Evolutionary conservation across 2,113 vertebrate genomes (phyloP), one percentile per base, ranked within the genome.

Genomic region (Rhynchopsitta pachyrhyncha): DNA sequence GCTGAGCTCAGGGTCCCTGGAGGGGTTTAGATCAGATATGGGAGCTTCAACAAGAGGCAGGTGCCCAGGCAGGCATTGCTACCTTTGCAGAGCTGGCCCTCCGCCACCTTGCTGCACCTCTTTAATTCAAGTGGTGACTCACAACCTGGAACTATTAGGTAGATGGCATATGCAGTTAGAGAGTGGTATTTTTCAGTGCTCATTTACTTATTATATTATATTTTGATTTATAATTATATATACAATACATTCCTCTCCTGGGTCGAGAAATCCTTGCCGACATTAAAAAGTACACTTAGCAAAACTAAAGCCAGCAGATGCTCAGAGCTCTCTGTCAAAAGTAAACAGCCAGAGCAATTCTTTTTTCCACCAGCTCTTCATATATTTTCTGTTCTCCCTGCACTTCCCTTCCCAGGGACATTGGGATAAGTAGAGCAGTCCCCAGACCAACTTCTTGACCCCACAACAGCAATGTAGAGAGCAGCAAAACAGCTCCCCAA

Each of bases 221-320:
- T 96, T 96, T 97, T 97, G 94, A 97, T 97, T 95, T 96, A 95
- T 96, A 96, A 94, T 95, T 93, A 95, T 93, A 96, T 93, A 92
- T 83, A 88, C 66, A 60, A 35, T 81, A 52, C 79, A 67, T 86
- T 93, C 64, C 46, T 75, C 53, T 91, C 92, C 85, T 55, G 71
- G 93, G 78, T 96, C 76, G 83, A 75, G 73, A 44, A 60, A 71
- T 91, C 75, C 78, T 80, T 94, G 90, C 91, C 82, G 95, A 87
- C 94, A 94, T 95, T 74, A 83, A 95, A 96, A 95, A 96, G 90
- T 92, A 71, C 76, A 68, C 80, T 83, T 92, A 86, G 57, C 73
- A 90, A 75, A 94, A 91, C 47, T 74, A 69, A 82, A 89, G 88
- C 87, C 95, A 96, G 73, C 69, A 80, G 71, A 70, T 86, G 33